Base-by-base conservation (phyloP, 2,888 invertebrate species). In the Spialia ferax region DNA sequence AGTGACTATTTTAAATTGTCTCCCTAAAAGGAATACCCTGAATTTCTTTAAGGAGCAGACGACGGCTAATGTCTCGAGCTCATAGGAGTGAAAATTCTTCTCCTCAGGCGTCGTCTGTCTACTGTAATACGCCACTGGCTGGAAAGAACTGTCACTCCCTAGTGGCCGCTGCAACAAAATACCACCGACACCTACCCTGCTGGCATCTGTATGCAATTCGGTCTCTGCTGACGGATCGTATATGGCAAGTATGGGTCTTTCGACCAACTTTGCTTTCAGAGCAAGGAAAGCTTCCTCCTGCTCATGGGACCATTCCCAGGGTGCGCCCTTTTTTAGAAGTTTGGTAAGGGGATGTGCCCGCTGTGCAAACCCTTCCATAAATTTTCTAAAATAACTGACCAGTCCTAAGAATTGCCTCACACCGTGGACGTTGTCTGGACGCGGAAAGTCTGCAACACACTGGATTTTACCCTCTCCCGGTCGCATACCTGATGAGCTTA, bases 21-120 rank as follows among this genome's bases (percentile, higher is more conserved):
- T 56, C 1, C 63, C 63, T 0, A 56, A 2, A 0, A 63, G n/a
- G 15, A 45, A 63, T 20, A 63, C 45, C 13, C 63, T 55, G 29
- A 63, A 63, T 1, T 55, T 26, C 5, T 42, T 56, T 3, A 63
- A 20, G 1, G 63, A 42, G n/a, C 29, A 45, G 7, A 84, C 78
- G 0, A 85, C 74, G 0, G 86, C 86, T 13, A 87, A 67, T 0
- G 77, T 74, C 63, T 87, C 86, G 5, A 82, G 64, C 60, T 88
- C 85, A 22, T 62, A 63, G 18, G 38, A 42, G 13, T 63, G 63
- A 13, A 42, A 63, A 23, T 26, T 13, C 18, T 55, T 8, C 15
- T 63, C 63, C 5, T 63, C 63, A 1, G 38, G 38, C 8, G n/a
- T 29, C 1, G 63, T 63, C 0, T 42, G 18, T 18, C 63, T 15